Percentiles rank a stretch among this genome's conserved stretches.
These are phyloP conservation scores for Ochropacha duplaris DNA, from an alignment of 2,888 invertebrate genomes.

Conservation along the genomic window DNA sequence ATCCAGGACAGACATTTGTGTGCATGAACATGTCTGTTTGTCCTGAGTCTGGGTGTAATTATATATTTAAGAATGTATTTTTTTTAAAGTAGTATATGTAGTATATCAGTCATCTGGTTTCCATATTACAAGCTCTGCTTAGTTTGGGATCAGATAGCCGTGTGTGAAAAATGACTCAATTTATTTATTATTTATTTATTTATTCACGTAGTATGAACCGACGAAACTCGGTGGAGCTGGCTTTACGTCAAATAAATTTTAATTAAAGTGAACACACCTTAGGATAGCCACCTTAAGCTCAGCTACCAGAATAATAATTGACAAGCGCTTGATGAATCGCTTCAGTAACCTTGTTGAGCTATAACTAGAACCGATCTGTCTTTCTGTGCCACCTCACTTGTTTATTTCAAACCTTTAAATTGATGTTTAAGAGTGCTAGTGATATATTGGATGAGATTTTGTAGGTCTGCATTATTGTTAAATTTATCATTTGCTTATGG, in stretches of 20 bases:
- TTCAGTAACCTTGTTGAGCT: conserved; percentile 73
- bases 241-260: conserved; percentile 71
- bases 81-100: too few relatives aligned
- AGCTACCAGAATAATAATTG: conserved; percentile 70
- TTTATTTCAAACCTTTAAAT: conserved; percentile 60
- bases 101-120: too few relatives aligned
- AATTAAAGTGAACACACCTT: conserved; percentile 70
- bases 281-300: conserved; percentile 48
- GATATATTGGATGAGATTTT: conserved; percentile 56
- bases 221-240: background rate
- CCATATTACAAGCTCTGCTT: too few relatives aligned
- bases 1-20: too few relatives aligned
- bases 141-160: too few relatives aligned
- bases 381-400: conserved; percentile 51
- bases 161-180: background rate
- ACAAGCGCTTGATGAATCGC: conserved; percentile 79
- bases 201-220: background rate
- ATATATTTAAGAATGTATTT: too few relatives aligned
- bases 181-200: too few relatives aligned
- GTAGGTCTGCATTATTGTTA: background rate
- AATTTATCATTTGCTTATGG: too few relatives aligned
- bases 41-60: too few relatives aligned
- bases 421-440: conserved; percentile 56
- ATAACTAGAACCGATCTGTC: conserved; percentile 69
- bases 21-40: too few relatives aligned